These are phyloP conservation scores for Plagodis dolabraria DNA, from an alignment of 2,888 invertebrate species.

Conservation along the genomic window DNA sequence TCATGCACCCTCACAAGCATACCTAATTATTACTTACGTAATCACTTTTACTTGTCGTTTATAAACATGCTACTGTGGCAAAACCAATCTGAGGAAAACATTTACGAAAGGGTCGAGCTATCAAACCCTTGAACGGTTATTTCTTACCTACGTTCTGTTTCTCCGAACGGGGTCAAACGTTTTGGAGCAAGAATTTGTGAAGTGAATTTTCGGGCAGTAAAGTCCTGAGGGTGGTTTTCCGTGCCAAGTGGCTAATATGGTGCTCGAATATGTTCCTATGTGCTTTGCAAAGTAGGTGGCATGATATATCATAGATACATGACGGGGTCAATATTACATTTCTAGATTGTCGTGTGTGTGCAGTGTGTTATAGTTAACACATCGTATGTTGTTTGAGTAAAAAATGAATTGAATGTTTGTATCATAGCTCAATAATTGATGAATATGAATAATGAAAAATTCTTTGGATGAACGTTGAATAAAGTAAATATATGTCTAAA, in stretches of 20 bases:
- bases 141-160: slow-evolving; percentile 14
- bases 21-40: slow-evolving; percentile 5
- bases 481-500: no score
- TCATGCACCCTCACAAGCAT: slow-evolving; percentile 3
- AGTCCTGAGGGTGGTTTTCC: slow-evolving; percentile 19
- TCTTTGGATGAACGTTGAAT: no score
- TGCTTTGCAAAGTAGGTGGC: slow-evolving; percentile 26
- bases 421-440: no score
- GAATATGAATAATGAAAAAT: no score
- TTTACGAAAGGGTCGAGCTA: slow-evolving; percentile 17
- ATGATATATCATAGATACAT: slow-evolving; percentile 23
- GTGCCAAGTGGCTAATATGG: slow-evolving; percentile 35
- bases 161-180: slow-evolving; percentile 18
- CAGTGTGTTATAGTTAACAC: neutral
- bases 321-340: slow-evolving; percentile 12
- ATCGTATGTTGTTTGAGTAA: no score
- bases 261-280: slow-evolving; percentile 21
- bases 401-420: no score
- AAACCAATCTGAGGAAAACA: slow-evolving; percentile 12
- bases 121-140: slow-evolving; percentile 3
- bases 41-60: slow-evolving; percentile 12
- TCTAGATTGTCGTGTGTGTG: neutral
- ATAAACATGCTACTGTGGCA: slow-evolving; percentile 11
- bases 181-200: slow-evolving; percentile 20
- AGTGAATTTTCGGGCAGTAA: slow-evolving; percentile 19